Base-by-base conservation (phyloP, 2,888 invertebrate genomes). In the Eumacrocentrus americanus region DNA sequence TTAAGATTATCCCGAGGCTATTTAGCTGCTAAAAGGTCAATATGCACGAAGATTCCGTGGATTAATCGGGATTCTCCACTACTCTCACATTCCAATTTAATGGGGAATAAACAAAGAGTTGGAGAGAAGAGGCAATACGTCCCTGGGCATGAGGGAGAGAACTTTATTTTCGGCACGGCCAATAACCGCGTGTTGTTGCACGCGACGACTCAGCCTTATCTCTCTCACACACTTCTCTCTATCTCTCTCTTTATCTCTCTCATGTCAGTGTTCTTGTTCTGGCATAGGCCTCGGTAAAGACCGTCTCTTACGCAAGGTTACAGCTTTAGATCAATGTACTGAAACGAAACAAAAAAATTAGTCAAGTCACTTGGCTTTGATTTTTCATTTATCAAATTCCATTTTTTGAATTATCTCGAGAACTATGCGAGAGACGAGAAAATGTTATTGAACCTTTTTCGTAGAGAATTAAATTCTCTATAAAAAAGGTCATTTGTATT, bases 141-240 rank as follows among this genome's bases (percentile, higher is more conserved):
- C 14, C 14, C 40, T 16, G 42, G 53, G 55, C 52, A 57, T 48
- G 46, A 46, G 55, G 52, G 64, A 37, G 64, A 42, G 44, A 54
- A 47, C 47, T 62, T 64, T 66, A 63, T 65, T 68, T 68, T 62
- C 56, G 62, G 61, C 60, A 40, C 54, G 63, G 51, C 62, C 65
- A 59, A 60, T 62, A 62, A 62, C 63, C 62, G 62, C 23, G 50
- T 58, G 47, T 46, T 34, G 46, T 20, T 55, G 46, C 46, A 38
- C 53, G 18, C 42, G 46, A 35, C 29, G 29, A n/a, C 9, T 20
- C n/a, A 34, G 35, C 16, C 23, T 16, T n/a, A 4, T 29, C 25
- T 29, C n/a, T 29, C 20, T 23, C 18, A 6, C 48, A 9, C 18
- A 23, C 16, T 48, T 16, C 16, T 16, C 16, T 37, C 14, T n/a